A percentile compares a stretch with the other conserved stretches of the same genome.
These are phyloP conservation scores for Basileuterus tristriatus DNA, from an alignment of 2,797 vertebrate species.

Conservation along the genomic window DNA sequence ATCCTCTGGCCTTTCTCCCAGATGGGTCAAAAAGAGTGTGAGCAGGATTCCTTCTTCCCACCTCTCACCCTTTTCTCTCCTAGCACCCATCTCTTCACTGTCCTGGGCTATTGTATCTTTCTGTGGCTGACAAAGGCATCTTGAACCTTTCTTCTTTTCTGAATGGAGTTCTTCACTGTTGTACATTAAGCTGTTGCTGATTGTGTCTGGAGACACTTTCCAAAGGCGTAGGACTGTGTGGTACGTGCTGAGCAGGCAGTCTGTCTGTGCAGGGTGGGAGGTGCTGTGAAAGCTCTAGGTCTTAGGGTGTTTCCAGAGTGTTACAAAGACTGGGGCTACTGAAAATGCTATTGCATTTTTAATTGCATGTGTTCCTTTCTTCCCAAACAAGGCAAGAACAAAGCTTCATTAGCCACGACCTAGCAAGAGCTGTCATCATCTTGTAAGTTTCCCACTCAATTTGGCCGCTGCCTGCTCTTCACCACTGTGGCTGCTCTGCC, in stretches of 20 bases:
- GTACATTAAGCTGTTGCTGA: background rate
- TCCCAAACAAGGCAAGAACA: background rate
- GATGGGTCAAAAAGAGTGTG: background rate
- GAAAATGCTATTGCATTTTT: background rate
- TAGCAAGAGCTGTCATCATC: background rate
- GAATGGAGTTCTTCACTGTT: background rate
- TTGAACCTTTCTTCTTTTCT: background rate
- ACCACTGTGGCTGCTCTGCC: background rate
- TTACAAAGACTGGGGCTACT: background rate
- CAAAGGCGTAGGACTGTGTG: background rate
- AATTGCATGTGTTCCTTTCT: background rate
- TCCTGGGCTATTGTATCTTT: background rate
- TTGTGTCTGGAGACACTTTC: background rate
- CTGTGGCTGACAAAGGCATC: background rate
- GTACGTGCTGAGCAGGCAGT: background rate
- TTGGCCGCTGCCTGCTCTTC: background rate
- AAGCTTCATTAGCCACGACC: background rate
- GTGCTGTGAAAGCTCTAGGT: background rate
- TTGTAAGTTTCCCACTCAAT: background rate
- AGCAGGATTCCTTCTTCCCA: background rate
- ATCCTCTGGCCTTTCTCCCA: background rate
- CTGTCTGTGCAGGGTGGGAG: background rate
- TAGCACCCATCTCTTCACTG: background rate
- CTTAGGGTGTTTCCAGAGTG: background rate
- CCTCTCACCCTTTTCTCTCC: background rate